Percentiles rank a stretch among this genome's conserved stretches.
Conservation (phyloP, 2,113 vertebrate species). For the Raphicerus campestris region DNA sequence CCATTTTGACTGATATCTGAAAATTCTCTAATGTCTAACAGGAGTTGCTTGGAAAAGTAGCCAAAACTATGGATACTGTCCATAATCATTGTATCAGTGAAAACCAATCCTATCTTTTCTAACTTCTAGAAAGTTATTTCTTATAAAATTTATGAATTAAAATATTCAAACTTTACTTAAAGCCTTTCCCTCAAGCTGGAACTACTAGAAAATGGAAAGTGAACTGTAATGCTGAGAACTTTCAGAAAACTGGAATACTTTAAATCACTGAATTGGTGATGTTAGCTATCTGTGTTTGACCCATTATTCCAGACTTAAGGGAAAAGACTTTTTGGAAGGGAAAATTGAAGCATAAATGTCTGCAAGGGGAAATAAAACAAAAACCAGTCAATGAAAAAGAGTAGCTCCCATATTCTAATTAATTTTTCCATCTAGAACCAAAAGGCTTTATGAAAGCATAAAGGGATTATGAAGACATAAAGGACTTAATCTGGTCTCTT, state of each 20-base stretch:
- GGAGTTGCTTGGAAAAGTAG: not conserved
- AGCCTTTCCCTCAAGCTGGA: not conserved
- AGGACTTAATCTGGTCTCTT: not conserved
- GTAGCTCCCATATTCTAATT: not conserved
- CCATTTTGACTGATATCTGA: not conserved
- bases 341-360: not conserved
- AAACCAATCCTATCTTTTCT: not conserved
- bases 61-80: not conserved
- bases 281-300: not conserved
- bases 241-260: not conserved
- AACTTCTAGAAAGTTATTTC: slow-evolving; percentile 11
- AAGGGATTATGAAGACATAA: not conserved
- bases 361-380: not conserved
- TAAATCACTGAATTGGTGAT: not conserved
- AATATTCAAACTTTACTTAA: not conserved
- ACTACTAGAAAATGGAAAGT: not conserved
- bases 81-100: not conserved
- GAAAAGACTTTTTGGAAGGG: not conserved
- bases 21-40: not conserved
- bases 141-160: not conserved
- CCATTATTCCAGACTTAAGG: not conserved
- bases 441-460: not conserved
- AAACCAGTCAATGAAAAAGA: not conserved
- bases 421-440: not conserved
- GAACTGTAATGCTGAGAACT: not conserved